phyloP scores from a whole-genome alignment of 1,140 invertebrate species.

The Ceratina japonica region DNA sequence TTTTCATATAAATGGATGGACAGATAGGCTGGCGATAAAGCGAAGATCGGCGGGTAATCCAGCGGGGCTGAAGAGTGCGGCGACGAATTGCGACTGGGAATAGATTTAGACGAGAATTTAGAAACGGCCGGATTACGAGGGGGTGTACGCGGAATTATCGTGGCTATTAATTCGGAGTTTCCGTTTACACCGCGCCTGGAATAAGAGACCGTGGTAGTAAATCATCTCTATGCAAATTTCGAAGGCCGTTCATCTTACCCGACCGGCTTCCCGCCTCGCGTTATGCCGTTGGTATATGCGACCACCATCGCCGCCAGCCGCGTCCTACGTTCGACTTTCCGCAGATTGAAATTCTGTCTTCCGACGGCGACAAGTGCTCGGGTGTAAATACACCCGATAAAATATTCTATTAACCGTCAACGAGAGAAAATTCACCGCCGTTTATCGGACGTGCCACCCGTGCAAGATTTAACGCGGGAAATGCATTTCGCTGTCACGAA shows the following conservation, averaged over 20 bases:
- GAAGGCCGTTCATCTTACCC: slow-evolving; percentile 17
- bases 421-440: slow-evolving; percentile 2
- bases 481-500: neutral
- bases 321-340: neutral
- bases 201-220: neutral
- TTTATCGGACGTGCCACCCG: neutral
- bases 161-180: slow-evolving; percentile 32
- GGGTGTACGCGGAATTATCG: slow-evolving; percentile 1
- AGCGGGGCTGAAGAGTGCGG: too few species aligned
- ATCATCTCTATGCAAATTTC: slow-evolving; percentile 42
- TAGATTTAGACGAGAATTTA: too few species aligned
- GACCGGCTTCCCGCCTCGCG: neutral
- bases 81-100: too few species aligned
- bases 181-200: slow-evolving; percentile 1
- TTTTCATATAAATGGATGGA: too few species aligned
- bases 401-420: slow-evolving; percentile 20
- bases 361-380: neutral
- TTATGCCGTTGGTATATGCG: neutral
- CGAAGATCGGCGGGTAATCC: too few species aligned
- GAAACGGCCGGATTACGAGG: too few species aligned
- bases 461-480: neutral
- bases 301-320: too few species aligned
- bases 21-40: too few species aligned
- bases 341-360: slow-evolving; percentile 2
- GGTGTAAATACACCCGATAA: slow-evolving; percentile 24